Evolutionary conservation across 2,113 vertebrate genomes (phyloP), one percentile per base, ranked within the genome.

Genomic region (Xiphorhynchus elegans): DNA sequence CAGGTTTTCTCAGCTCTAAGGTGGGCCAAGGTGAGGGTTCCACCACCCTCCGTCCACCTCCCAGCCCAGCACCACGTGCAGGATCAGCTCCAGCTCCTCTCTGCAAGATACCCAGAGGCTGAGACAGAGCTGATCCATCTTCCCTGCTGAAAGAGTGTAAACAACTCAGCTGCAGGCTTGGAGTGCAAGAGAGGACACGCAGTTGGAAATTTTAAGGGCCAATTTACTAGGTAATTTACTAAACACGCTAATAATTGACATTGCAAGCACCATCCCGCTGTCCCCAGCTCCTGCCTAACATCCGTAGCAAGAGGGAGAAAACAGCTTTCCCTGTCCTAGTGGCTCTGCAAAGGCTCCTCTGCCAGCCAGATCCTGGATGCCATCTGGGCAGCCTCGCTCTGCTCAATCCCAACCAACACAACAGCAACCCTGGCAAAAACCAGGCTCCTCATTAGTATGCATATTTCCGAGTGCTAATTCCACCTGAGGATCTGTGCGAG

Each of bases 211-310:
- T 95, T 96, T 93, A 97, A 97, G 96, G 95, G 95, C 97, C 96
- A 97, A 97, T 98, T 97, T 98, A 96, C 95, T 94, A 94, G 94
- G 95, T 97, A 97, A 98, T 98, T 97, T 97, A 94, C 95, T 96
- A 97, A 97, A 94, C 92, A 92, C 62, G 63, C 93, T 96, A 95
- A 97, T 97, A 97, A 98, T 95, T 90, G 96, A 96, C 91, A 92
- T 83, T 87, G 84, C 44, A 64, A 95, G 92, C 78, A 87, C 76
- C 93, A 84, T 79, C 58, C 88, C 29, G 91, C 95, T 90, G 91
- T 95, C 82, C 87, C 78, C 90, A 85, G 87, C 91, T 84, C 81
- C 90, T 13, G 14, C 93, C 70, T 83, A 89, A 80, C 58, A 75
- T 95, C 93, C 89, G 21, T 56, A 47, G 92, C 93, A 78, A 68